These are phyloP conservation scores for Euura lappo DNA, from an alignment of 1,140 invertebrate genomes.

Conservation along the genomic window DNA sequence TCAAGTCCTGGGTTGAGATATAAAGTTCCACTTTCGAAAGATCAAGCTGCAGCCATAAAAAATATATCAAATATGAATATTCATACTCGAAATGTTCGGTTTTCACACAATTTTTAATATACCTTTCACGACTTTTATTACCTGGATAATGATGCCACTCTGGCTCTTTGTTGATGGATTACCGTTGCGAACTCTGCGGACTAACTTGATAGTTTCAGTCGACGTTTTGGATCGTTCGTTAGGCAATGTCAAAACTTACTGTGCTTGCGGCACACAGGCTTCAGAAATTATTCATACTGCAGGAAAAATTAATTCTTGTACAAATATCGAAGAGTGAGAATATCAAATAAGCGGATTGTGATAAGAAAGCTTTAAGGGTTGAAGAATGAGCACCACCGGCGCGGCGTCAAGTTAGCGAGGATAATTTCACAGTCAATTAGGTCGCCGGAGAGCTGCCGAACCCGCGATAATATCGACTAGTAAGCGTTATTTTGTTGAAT, in stretches of 20 bases:
- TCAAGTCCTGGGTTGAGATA: background rate
- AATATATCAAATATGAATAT: conserved; percentile 60
- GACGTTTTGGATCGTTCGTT: too few species aligned
- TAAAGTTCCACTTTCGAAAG: conserved; percentile 30
- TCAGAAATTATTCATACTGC: too few species aligned
- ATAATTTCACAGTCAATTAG: conserved; percentile 60
- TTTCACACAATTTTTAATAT: conserved; percentile 22
- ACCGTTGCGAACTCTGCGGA: too few species aligned
- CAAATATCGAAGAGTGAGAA: too few species aligned
- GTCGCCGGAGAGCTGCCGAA: conserved; percentile 44
- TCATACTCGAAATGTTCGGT: conserved; percentile 57
- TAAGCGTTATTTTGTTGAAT: conserved; percentile 58
- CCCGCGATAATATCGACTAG: conserved; percentile 56
- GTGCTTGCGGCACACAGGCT: too few species aligned
- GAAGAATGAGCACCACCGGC: background rate
- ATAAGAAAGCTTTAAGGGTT: background rate
- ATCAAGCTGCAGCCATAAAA: conserved; percentile 45
- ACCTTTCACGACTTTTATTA: conserved; percentile 54
- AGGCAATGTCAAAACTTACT: too few species aligned
- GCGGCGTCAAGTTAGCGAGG: conserved; percentile 14
- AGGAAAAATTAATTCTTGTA: too few species aligned
- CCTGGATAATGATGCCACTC: background rate
- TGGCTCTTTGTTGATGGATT: too few species aligned
- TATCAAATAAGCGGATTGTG: too few species aligned
- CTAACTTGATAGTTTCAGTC: too few species aligned